phyloP scores from a whole-genome alignment of 1,140 invertebrate genomes.

The Phymastichus coffea region DNA sequence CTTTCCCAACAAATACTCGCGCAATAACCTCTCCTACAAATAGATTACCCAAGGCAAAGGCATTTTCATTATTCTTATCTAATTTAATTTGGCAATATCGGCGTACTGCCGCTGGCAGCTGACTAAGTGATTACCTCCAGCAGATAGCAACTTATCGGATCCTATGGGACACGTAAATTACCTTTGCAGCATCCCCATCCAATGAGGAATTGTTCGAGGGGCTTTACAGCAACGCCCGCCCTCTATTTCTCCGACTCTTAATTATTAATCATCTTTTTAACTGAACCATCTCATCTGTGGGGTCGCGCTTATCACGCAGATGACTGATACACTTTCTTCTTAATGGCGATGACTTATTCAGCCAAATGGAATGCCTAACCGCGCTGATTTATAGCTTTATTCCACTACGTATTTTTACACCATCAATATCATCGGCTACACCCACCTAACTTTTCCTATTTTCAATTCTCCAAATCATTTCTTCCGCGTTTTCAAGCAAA shows the following conservation, averaged over 20 bases:
- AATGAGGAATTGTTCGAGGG: constrained; percentile 33
- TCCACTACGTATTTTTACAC: no score
- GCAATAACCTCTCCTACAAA: no score
- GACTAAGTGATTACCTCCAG: constrained; percentile 54
- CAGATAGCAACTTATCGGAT: constrained; percentile 57
- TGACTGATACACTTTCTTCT: background rate
- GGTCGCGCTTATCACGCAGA: no score
- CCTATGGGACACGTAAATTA: constrained; percentile 56
- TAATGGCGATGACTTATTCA: background rate
- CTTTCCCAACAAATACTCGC: no score
- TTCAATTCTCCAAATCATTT: no score
- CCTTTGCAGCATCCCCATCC: constrained; percentile 51
- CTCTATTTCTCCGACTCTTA: constrained; percentile 40
- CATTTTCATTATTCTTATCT: constrained; percentile 43
- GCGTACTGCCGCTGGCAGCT: constrained; percentile 28
- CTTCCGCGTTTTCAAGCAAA: no score
- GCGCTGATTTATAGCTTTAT: no score
- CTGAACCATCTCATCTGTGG: constrained; percentile 18
- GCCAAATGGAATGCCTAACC: background rate
- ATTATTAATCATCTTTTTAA: constrained; percentile 48
- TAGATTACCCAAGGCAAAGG: no score
- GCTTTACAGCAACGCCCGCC: constrained; percentile 39
- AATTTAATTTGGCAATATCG: constrained; percentile 58
- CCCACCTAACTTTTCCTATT: no score
- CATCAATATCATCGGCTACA: no score